Conservation (phyloP, 2,888 invertebrate genomes). For the Oscheius sp. region DNA sequence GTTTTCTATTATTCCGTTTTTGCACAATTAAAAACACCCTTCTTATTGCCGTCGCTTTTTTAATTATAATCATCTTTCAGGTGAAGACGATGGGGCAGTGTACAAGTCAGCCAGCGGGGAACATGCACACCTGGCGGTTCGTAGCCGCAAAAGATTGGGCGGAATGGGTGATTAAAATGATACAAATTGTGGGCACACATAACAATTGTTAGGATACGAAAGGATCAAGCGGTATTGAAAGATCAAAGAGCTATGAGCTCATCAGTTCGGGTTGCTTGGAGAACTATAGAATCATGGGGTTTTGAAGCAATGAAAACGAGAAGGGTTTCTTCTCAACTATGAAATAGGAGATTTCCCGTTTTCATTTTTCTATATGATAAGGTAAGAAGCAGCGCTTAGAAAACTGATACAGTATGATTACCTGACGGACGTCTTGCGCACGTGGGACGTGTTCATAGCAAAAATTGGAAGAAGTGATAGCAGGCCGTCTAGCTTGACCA, state of each 20-base stretch:
- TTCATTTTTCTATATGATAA: no score
- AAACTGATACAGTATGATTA: no score
- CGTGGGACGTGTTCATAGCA: no score
- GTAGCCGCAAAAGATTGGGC: background rate
- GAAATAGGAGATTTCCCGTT: no score
- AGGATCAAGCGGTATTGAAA: background rate
- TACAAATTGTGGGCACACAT: background rate
- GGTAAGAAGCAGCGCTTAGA: no score
- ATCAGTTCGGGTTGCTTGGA: background rate
- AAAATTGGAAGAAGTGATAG: no score
- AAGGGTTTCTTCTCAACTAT: background rate
- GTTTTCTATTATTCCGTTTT: no score
- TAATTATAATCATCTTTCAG: slow-evolving; percentile 1
- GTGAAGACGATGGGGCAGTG: background rate
- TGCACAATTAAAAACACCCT: no score
- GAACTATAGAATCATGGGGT: background rate
- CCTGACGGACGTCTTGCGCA: no score
- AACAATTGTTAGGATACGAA: background rate
- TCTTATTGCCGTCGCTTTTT: no score
- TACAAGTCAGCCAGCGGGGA: slow-evolving; percentile 3
- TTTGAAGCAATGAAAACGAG: background rate
- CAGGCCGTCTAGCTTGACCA: no score
- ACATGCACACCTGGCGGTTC: slow-evolving; percentile 23
- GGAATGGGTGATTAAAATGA: background rate
- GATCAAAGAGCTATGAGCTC: background rate